Percentiles rank a stretch among this genome's conserved stretches.
Conservation (phyloP, 2,113 vertebrate genomes). For the Paraplagusia blochii region DNA sequence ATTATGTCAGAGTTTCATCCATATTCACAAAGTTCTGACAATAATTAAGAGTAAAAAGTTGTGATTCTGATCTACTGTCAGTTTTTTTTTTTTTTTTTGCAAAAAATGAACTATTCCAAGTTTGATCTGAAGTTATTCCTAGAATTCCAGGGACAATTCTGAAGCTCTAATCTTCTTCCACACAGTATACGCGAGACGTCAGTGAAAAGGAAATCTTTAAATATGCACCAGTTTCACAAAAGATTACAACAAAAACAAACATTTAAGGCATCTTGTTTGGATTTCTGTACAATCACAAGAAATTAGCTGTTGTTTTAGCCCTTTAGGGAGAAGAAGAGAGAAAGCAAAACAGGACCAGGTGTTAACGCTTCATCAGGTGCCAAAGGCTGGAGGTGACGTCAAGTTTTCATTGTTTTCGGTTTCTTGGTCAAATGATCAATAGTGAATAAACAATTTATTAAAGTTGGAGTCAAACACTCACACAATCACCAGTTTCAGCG, state of each 20-base stretch:
- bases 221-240: conserved; percentile 54
- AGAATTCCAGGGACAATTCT: no score
- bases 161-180: no score
- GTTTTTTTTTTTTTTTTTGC: no score
- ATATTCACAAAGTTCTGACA: no score
- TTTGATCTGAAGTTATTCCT: no score
- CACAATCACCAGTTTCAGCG: conserved; percentile 45
- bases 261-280: conserved; percentile 62
- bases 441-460: background rate
- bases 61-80: no score
- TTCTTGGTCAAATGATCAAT: conserved; percentile 20
- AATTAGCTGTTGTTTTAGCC: conserved; percentile 65
- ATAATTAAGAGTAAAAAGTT: no score
- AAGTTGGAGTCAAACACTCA: background rate
- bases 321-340: conserved; percentile 79
- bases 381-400: background rate
- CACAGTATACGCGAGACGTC: conserved; percentile 29
- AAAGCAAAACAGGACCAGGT: conserved; percentile 58
- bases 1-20: no score
- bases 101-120: no score
- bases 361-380: conserved; percentile 58
- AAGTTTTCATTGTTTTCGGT: conserved; percentile 6
- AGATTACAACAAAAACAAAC: conserved; percentile 60
- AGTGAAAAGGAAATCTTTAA: conserved; percentile 55
- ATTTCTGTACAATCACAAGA: conserved; percentile 71